Conservation (phyloP, 2,888 invertebrate genomes). For the Aquatica leii region DNA sequence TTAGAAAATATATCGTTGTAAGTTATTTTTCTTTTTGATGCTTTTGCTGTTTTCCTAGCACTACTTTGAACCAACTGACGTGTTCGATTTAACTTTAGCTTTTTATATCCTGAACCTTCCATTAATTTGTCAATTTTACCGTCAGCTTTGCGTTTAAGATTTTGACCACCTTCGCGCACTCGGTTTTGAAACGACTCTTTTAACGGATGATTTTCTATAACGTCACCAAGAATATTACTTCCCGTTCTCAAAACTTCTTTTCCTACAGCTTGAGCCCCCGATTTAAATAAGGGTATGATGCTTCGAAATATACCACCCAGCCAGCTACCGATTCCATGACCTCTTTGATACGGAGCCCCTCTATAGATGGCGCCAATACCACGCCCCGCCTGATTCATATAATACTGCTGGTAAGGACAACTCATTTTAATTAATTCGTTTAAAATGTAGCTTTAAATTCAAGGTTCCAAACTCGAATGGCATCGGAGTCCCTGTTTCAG, state of each 20-base stretch:
- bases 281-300: background rate
- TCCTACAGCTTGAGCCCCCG: background rate
- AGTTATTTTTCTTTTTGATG: background rate
- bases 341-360: constrained; percentile 19
- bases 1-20: background rate
- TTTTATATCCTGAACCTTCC: constrained; percentile 16
- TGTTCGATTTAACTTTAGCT: background rate
- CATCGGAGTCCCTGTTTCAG: constrained; percentile 17
- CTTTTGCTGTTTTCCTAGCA: background rate
- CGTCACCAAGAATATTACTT: background rate
- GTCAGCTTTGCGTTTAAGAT: constrained; percentile 13
- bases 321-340: constrained; percentile 17
- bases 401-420: constrained; percentile 15
- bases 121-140: background rate
- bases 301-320: constrained; percentile 3
- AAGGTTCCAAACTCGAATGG: constrained; percentile 33
- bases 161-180: background rate
- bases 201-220: background rate
- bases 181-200: background rate
- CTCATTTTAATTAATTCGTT: background rate
- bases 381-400: constrained; percentile 9
- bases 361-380: constrained; percentile 18
- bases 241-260: background rate
- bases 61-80: background rate
- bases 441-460: background rate